Base-by-base conservation (phyloP, 2,797 vertebrate species). In the Esox masquinongy region DNA sequence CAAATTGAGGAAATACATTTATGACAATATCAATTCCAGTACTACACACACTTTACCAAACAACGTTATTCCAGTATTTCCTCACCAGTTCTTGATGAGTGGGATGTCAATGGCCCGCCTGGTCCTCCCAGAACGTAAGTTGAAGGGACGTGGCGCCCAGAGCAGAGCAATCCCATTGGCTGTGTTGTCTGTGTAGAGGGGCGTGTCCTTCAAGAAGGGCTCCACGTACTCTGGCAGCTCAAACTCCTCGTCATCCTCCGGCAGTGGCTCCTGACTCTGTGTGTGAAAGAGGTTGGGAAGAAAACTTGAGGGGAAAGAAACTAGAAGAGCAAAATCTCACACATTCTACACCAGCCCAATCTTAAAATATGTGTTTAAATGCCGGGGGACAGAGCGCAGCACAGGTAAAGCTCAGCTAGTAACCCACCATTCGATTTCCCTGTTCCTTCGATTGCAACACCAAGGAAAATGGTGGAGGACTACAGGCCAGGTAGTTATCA, bases 181-280 rank as follows among this genome's bases (percentile, higher is more conserved):
- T 4, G 98, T 99, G 87, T 99, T 95, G 90, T 99, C 98, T 17
- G 97, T 95, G 89, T 99, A 99, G 1, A 99, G 95, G 0, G 98
- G 98, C 0, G 97, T 99, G 56, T 99, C 98, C 88, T 99, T 99
- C 74, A 99, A 93, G 90, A 99, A 98, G 51, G 98, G 97, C 79
- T 99, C 98, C 79, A 98, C 95, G 53, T 95, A 98, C 84, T 99
- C 98, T 0, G 98, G 96, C 82, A 99, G 95, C 81, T 99, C 98
- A 92, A 99, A 99, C 90, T 99, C 98, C 79, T 99, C 98, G 22
- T 99, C 98, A 0, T 99, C 98, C 77, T 99, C 98, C 6, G 97
- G 98, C 79, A 99, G 90, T 0, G 98, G 98, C 31, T 99, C 98
- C 84, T 98, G 98, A 80, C 97, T 98, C 98, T 99, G 88, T 75